A percentile compares a stretch with the other conserved stretches of the same genome.
Evolutionary conservation across 2,888 invertebrate genomes (phyloP).

Genomic region (Muschampia plurimacula): DNA sequence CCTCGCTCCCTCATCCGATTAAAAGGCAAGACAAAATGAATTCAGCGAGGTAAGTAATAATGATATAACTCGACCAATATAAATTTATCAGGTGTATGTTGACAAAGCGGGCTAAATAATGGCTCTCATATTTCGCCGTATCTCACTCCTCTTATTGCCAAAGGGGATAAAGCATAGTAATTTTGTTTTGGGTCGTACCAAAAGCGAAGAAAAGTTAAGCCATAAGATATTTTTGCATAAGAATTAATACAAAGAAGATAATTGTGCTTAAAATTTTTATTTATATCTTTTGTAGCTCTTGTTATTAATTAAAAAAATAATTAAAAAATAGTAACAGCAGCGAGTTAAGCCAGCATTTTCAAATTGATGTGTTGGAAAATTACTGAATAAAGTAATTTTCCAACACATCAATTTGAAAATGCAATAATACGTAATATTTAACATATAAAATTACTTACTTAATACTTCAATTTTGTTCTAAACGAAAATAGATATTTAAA

Average conservation of each 20-base stretch:
- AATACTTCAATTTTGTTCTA: too few species aligned
- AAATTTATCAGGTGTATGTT: conserved; percentile 74
- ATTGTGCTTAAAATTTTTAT: not conserved
- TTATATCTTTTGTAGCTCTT: not conserved
- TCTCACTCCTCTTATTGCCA: conserved; percentile 73
- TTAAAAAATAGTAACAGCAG: not conserved
- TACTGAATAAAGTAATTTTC: not conserved
- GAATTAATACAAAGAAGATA: not conserved
- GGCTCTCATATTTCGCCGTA: conserved; percentile 77
- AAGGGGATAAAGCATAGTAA: conserved; percentile 73
- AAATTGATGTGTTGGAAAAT: not conserved
- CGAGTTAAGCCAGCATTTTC: too few species aligned
- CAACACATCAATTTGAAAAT: too few species aligned
- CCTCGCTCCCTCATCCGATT: conserved; percentile 22
- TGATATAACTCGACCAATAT: conserved; percentile 65
- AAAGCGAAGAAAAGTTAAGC: not conserved
- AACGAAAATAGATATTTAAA: too few species aligned
- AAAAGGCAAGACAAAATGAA: conserved; percentile 16
- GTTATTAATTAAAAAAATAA: not conserved
- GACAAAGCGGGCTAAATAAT: conserved; percentile 77
- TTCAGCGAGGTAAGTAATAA: conserved; percentile 55
- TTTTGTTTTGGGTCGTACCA: conserved; percentile 55
- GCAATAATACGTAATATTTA: too few species aligned
- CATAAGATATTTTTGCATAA: not conserved
- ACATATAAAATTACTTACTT: too few species aligned